These are phyloP conservation scores for Zoroaster sp. DNA, from an alignment of 53 echinoderm and acorn worm species.

Conservation along the genomic window DNA sequence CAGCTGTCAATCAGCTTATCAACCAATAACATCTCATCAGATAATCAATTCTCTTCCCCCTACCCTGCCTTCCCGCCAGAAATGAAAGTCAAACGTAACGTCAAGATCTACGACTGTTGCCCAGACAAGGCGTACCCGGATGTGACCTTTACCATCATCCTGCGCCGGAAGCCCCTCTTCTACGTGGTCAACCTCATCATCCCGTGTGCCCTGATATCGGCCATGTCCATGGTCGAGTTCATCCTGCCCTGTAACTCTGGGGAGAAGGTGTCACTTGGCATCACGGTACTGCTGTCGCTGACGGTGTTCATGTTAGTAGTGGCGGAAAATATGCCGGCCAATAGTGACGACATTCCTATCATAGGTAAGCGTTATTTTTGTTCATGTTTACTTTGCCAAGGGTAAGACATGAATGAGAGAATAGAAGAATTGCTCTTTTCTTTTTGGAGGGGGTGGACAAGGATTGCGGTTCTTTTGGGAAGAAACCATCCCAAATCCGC, in stretches of 20 bases:
- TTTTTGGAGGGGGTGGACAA: too few species aligned
- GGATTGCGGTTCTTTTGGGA: too few species aligned
- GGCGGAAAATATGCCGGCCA: slow-evolving; percentile 98
- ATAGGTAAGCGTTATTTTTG: slow-evolving; percentile 60
- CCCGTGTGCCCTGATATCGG: slow-evolving; percentile 91
- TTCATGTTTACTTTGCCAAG: background rate
- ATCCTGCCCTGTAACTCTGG: slow-evolving; percentile 98
- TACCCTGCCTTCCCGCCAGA: too few species aligned
- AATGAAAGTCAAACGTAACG: slow-evolving; percentile 57
- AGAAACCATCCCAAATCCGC: too few species aligned
- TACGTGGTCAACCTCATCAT: slow-evolving; percentile 93
- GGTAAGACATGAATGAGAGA: too few species aligned
- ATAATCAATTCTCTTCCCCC: too few species aligned
- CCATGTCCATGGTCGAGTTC: slow-evolving; percentile 95
- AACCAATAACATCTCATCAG: too few species aligned
- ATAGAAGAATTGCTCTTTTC: too few species aligned
- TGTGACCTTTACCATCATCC: slow-evolving; percentile 80
- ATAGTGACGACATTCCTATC: slow-evolving; percentile 87
- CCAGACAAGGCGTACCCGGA: slow-evolving; percentile 80
- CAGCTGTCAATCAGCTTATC: too few species aligned
- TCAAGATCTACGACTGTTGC: slow-evolving; percentile 75
- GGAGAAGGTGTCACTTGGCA: slow-evolving; percentile 97
- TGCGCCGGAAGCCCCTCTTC: slow-evolving; percentile 91
- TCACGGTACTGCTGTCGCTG: slow-evolving; percentile 94
- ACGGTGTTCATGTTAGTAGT: slow-evolving; percentile 99